Evolutionary conservation across 2,797 vertebrate species (phyloP).

Genomic region (Danio kyathit): DNA sequence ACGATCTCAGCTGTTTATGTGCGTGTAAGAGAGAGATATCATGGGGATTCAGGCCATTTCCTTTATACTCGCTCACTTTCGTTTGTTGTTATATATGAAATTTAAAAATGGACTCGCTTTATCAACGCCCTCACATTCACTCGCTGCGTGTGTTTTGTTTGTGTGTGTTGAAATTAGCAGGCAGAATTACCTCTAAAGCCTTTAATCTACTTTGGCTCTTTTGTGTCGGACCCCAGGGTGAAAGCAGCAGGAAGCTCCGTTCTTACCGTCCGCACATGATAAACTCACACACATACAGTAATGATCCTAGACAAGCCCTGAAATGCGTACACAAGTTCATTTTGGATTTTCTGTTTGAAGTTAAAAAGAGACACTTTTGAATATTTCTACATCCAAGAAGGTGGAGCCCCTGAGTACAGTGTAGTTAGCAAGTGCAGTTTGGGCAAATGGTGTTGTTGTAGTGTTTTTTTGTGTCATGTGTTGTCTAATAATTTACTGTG

Average conservation of each 20-base stretch:
- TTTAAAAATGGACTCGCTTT: slow-evolving; percentile 2
- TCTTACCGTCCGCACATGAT: slow-evolving; percentile 9
- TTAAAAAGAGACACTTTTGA: neutral
- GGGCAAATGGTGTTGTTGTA: no score
- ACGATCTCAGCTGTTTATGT: neutral
- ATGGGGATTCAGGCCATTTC: neutral
- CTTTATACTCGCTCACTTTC: neutral
- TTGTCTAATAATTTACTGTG: no score
- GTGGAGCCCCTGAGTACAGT: no score
- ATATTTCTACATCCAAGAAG: no score
- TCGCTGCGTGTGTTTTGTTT: neutral
- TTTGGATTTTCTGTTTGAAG: neutral
- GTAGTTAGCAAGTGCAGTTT: no score
- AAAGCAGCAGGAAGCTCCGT: slow-evolving; percentile 17
- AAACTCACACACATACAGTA: neutral
- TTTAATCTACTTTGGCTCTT: slow-evolving; percentile 51
- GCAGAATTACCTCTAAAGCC: slow-evolving; percentile 53
- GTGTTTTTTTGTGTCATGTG: no score
- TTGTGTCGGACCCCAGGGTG: slow-evolving; percentile 34
- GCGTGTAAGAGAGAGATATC: neutral
- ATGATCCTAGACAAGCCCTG: neutral
- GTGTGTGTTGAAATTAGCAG: slow-evolving; percentile 43
- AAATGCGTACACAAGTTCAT: neutral
- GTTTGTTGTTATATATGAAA: neutral
- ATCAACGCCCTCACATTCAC: neutral